Base-by-base conservation (phyloP, 2,888 invertebrate species). In the Geophilus truncorum region DNA sequence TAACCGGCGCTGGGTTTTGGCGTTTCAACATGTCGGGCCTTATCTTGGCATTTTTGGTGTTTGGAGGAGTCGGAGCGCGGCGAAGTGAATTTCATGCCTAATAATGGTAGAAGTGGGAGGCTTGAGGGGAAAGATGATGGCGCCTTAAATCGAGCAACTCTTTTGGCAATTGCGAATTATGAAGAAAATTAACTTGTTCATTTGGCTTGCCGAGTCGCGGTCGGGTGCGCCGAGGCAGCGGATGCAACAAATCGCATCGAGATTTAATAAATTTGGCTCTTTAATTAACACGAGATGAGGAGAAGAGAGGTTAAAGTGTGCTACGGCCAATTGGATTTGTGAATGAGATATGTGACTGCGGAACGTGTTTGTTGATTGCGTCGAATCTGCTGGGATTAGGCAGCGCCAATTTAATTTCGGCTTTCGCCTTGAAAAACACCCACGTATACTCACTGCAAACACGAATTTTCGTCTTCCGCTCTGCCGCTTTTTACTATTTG, bases 181-280 rank as follows among this genome's bases (percentile, higher is more conserved):
- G n/a, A 45, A 62, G 62, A 62, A 62, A 62, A 62, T 62, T 62
- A 62, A 62, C 62, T 62, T 25, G 62, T 62, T 62, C 21, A 25
- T 62, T 62, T 62, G 62, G 25, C 36, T n/a, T n/a, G 12, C 45
- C 15, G 45, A 45, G 45, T 45, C 45, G 45, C 45, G 45, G 45
- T 45, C 15, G n/a, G 45, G 18, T 45, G 45, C 32, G 32, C 32
- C 32, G 18, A 45, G 12, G 45, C 25, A 62, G 10, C 62, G 23
- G 62, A 62, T 62, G 62, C 62, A 62, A 62, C 62, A 62, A 62
- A 62, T 62, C 62, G 62, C 62, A 23, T 10, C 21, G 25, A 62
- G 62, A 62, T 62, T 62, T 62, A 62, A 62, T 62, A 62, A 62
- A 62, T 62, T 62, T 28, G 6, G 7, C 62, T 62, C 25, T 62